Evolutionary conservation across 2,888 invertebrate species (phyloP).

Genomic region (Gymnosoma rotundatum): DNA sequence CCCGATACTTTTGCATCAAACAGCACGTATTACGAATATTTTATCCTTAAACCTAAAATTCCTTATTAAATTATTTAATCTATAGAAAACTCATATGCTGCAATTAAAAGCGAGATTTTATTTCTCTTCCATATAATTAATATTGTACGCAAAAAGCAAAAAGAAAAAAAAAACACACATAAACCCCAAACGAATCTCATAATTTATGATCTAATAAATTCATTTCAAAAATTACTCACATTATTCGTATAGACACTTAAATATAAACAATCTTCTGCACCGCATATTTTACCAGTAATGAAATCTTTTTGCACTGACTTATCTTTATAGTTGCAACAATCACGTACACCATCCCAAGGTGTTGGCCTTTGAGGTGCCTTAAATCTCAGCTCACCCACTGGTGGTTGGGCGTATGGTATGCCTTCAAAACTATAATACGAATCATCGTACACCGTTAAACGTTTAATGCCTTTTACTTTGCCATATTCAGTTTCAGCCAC

Average conservation of each 20-base stretch:
- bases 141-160: neutral
- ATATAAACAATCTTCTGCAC: conserved; percentile 84
- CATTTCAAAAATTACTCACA: conserved; percentile 73
- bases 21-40: too few relatives aligned
- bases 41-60: too few relatives aligned
- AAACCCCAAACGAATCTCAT: neutral
- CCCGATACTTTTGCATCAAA: too few relatives aligned
- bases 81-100: too few relatives aligned
- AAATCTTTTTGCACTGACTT: conserved; percentile 79
- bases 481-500: conserved; percentile 80
- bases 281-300: conserved; percentile 79
- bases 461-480: conserved; percentile 79
- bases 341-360: conserved; percentile 82
- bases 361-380: conserved; percentile 82
- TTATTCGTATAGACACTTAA: conserved; percentile 82
- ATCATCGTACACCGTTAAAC: conserved; percentile 77
- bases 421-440: conserved; percentile 80
- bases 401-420: conserved; percentile 82
- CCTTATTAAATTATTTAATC: too few relatives aligned
- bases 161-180: neutral
- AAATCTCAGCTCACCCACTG: conserved; percentile 79
- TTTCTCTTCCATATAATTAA: conserved; percentile 12
- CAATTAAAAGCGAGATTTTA: neutral
- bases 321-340: conserved; percentile 80
- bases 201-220: conserved; percentile 39